Percentiles rank a stretch among this genome's conserved stretches.
These are phyloP conservation scores for Cephus nigrinus DNA, from an alignment of 2,888 invertebrate genomes.

Conservation along the genomic window DNA sequence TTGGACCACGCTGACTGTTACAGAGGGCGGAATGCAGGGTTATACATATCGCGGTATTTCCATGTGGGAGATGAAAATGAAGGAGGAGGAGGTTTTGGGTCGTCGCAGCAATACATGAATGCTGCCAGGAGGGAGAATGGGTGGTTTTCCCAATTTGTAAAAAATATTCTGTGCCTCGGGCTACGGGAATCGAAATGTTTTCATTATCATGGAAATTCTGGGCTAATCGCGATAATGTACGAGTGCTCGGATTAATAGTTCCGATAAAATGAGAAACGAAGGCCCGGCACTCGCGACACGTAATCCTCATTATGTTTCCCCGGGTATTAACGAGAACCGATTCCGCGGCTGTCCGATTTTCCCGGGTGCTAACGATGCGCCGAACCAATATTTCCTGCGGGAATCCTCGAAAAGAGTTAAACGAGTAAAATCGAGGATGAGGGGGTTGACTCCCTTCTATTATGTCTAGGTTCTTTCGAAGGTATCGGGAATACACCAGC, in stretches of 20 bases:
- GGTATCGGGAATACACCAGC: background rate
- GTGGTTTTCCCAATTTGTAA: background rate
- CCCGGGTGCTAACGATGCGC: background rate
- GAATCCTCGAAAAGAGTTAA: conserved; percentile 12
- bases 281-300: conserved; percentile 34
- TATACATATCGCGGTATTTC: background rate
- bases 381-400: background rate
- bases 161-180: background rate
- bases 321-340: conserved; percentile 41
- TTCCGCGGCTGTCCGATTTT: background rate
- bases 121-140: background rate
- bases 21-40: background rate
- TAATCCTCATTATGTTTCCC: conserved; percentile 46
- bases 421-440: background rate
- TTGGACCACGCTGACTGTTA: background rate
- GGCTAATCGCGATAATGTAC: background rate
- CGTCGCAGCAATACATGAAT: background rate
- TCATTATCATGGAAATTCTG: background rate
- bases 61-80: background rate
- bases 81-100: background rate
- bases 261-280: conserved; percentile 9
- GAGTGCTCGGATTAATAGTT: conserved; percentile 37
- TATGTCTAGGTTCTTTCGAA: background rate
- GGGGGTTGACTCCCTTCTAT: background rate
- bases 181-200: background rate